Evolutionary conservation across 1,140 invertebrate species (phyloP).

Genomic region (Octopus bimaculoides): DNA sequence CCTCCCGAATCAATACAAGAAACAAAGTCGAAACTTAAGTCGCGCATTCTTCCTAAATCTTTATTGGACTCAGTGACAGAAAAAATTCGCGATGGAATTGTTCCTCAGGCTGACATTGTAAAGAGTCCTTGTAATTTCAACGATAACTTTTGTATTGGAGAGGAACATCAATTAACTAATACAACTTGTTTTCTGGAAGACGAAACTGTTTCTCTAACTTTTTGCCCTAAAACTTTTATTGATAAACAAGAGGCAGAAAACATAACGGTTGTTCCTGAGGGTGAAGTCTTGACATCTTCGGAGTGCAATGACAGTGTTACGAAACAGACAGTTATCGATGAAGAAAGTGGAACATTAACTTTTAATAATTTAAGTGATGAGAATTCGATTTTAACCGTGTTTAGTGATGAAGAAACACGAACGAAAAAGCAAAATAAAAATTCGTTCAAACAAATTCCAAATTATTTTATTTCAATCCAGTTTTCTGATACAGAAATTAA

Average conservation of each 20-base stretch:
- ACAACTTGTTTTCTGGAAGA: no score
- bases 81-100: not conserved
- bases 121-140: no score
- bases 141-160: no score
- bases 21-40: no score
- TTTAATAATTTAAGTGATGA: no score
- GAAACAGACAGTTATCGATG: not conserved
- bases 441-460: not conserved
- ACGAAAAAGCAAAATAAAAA: not conserved
- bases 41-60: not conserved
- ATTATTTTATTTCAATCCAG: conserved; percentile 1
- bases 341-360: not conserved
- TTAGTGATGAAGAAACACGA: not conserved
- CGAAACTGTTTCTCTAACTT: no score
- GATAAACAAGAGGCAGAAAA: no score
- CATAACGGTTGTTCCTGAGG: no score
- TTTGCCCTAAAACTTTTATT: no score
- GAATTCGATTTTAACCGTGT: conserved; percentile 2
- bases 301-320: not conserved
- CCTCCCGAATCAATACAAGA: no score
- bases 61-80: not conserved
- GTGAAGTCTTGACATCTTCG: no score
- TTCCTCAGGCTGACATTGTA: not conserved
- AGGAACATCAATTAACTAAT: no score
- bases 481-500: conserved; percentile 10